Conservation (phyloP, 2,797 vertebrate species). For the Karalla daura region DNA sequence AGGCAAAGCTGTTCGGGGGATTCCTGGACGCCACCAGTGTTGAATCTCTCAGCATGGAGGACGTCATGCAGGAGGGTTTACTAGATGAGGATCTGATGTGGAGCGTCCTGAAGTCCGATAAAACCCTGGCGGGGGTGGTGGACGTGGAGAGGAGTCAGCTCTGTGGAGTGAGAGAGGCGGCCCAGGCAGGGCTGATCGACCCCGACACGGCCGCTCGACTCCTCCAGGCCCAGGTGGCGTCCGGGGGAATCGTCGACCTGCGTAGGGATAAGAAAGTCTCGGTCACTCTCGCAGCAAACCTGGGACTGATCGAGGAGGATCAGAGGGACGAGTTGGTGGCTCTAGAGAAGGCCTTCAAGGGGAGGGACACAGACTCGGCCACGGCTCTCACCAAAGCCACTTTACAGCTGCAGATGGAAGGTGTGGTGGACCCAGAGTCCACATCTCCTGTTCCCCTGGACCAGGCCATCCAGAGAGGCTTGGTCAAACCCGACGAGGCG, state of each 20-base stretch:
- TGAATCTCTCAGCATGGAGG: constrained; percentile 87
- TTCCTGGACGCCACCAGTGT: constrained; percentile 87
- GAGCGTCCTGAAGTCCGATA: constrained; percentile 89
- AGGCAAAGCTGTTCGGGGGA: constrained; percentile 90
- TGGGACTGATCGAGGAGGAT: constrained; percentile 87
- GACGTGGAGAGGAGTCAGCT: constrained; percentile 85
- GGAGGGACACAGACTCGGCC: constrained; percentile 81
- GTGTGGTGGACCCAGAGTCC: constrained; percentile 88
- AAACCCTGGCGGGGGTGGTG: constrained; percentile 89
- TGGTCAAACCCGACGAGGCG: constrained; percentile 83
- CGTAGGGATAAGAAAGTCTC: constrained; percentile 91
- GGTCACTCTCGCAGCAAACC: constrained; percentile 91
- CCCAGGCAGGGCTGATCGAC: constrained; percentile 88
- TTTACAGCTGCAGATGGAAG: constrained; percentile 92
- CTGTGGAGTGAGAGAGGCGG: constrained; percentile 88
- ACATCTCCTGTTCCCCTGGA: constrained; percentile 83
- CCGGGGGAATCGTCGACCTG: constrained; percentile 93
- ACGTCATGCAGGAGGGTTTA: constrained; percentile 89
- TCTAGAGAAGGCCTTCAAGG: constrained; percentile 92
- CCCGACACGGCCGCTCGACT: constrained; percentile 86
- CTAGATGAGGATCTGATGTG: constrained; percentile 91
- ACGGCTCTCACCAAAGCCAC: constrained; percentile 82
- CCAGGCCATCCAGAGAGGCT: constrained; percentile 84
- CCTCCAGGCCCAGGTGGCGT: constrained; percentile 92
- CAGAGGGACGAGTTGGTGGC: constrained; percentile 84